phyloP scores from a whole-genome alignment of 1,140 invertebrate species.

The Drosophila ficusphila region DNA sequence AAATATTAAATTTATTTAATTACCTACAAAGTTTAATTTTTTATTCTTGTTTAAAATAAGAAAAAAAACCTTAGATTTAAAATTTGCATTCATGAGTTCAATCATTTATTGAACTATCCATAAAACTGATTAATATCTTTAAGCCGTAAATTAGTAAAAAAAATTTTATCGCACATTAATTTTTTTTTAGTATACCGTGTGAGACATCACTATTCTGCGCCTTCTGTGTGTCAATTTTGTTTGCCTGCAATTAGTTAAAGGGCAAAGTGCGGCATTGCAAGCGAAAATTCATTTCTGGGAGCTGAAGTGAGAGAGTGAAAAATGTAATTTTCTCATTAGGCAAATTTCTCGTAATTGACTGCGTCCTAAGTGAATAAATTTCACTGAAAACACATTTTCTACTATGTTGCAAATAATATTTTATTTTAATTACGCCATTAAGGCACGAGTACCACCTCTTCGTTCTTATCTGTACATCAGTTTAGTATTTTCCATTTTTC shows the following conservation, averaged over 20 bases:
- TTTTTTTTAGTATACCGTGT: not conserved
- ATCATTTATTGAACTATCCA: too few species aligned
- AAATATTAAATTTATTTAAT: not conserved
- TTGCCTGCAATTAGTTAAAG: conserved; percentile 67
- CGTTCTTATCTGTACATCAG: conserved; percentile 18
- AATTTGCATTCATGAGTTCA: too few species aligned
- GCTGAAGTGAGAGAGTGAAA: conserved; percentile 24
- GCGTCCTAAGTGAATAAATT: conserved; percentile 48
- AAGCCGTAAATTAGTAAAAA: too few species aligned
- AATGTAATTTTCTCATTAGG: conserved; percentile 78
- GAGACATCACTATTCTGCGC: not conserved
- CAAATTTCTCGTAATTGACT: conserved; percentile 44
- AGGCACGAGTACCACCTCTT: not conserved
- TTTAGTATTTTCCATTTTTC: conserved; percentile 35
- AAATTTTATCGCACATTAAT: too few species aligned
- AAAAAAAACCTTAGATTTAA: too few species aligned
- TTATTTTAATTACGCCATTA: conserved; percentile 1
- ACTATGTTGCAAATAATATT: not conserved
- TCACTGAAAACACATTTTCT: conserved; percentile 5
- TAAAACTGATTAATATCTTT: too few species aligned
- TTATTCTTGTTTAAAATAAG: too few species aligned
- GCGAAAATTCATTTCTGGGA: conserved; percentile 13
- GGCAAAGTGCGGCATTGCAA: conserved; percentile 4
- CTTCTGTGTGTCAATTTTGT: conserved; percentile 50
- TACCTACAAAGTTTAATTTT: too few species aligned